Conservation (phyloP, 2,797 vertebrate species). For the Hapalemur alaotrensis region DNA sequence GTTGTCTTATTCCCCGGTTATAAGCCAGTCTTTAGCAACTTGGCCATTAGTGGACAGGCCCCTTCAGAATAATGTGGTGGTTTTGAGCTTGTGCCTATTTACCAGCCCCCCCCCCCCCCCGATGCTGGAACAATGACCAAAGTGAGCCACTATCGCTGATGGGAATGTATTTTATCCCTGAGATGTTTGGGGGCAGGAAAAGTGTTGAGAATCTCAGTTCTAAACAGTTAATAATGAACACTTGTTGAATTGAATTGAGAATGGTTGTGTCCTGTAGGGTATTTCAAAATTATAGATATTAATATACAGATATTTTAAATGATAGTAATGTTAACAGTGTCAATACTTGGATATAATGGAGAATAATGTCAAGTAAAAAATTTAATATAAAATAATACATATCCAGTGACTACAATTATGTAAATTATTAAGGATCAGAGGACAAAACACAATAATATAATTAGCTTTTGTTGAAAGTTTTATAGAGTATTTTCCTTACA, state of each 20-base stretch:
- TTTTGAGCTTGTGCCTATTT: background rate
- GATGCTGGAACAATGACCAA: background rate
- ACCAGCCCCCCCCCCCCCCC: background rate
- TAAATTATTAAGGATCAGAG: background rate
- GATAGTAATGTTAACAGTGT: background rate
- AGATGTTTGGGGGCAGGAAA: background rate
- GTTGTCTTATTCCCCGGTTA: no score
- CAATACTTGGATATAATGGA: background rate
- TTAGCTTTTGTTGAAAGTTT: background rate
- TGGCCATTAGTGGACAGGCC: no score
- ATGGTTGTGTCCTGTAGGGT: background rate
- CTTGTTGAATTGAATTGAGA: background rate
- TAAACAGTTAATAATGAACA: background rate
- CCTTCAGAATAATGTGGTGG: no score
- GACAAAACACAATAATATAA: background rate
- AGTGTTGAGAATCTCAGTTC: background rate
- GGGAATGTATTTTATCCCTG: background rate
- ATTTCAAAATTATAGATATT: background rate
- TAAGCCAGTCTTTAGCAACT: no score
- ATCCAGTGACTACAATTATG: background rate
- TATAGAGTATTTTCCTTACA: background rate
- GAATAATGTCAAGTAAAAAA: constrained; percentile 3
- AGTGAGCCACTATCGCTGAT: background rate
- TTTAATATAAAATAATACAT: background rate
- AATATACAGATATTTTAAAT: background rate